Evolutionary conservation across 2,888 invertebrate species (phyloP).

Genomic region (Rhagophthalmus giganteus): DNA sequence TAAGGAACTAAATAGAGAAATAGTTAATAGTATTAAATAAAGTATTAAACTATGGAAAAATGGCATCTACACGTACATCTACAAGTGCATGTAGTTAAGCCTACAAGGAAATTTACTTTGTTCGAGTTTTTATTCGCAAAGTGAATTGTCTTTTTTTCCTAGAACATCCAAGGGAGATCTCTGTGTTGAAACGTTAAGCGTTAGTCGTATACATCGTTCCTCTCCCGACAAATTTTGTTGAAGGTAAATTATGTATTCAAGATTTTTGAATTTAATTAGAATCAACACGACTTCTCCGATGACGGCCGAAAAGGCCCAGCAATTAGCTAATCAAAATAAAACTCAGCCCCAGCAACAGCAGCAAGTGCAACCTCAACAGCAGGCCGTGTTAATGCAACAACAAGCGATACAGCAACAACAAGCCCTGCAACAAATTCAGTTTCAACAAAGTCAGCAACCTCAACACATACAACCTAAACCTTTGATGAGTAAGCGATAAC

Average conservation of each 20-base stretch:
- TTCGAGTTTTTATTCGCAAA: neutral
- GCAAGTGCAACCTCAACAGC: slow-evolving; percentile 46
- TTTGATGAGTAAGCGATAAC: slow-evolving; percentile 59
- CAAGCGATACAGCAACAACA: slow-evolving; percentile 42
- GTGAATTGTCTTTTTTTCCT: slow-evolving; percentile 27
- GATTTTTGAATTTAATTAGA: slow-evolving; percentile 6
- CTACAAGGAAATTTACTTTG: slow-evolving; percentile 1
- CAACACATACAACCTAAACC: slow-evolving; percentile 62
- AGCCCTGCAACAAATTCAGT: slow-evolving; percentile 46
- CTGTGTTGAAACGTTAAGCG: slow-evolving; percentile 33
- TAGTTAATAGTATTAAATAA: no score
- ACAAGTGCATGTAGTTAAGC: slow-evolving; percentile 9
- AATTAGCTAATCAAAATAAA: slow-evolving; percentile 55
- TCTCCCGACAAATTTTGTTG: slow-evolving; percentile 35
- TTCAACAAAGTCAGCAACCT: slow-evolving; percentile 53
- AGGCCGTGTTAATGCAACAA: slow-evolving; percentile 42
- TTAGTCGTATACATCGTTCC: slow-evolving; percentile 38
- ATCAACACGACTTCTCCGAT: slow-evolving; percentile 57
- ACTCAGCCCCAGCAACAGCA: slow-evolving; percentile 58
- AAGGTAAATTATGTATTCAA: neutral
- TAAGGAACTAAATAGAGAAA: no score
- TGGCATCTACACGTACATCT: slow-evolving; percentile 10
- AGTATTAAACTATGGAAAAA: slow-evolving; percentile 8
- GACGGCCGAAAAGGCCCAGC: slow-evolving; percentile 60
- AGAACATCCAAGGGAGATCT: slow-evolving; percentile 35